Evolutionary conservation across 2,888 invertebrate species (phyloP).

Genomic region (Limnephilus auricula): DNA sequence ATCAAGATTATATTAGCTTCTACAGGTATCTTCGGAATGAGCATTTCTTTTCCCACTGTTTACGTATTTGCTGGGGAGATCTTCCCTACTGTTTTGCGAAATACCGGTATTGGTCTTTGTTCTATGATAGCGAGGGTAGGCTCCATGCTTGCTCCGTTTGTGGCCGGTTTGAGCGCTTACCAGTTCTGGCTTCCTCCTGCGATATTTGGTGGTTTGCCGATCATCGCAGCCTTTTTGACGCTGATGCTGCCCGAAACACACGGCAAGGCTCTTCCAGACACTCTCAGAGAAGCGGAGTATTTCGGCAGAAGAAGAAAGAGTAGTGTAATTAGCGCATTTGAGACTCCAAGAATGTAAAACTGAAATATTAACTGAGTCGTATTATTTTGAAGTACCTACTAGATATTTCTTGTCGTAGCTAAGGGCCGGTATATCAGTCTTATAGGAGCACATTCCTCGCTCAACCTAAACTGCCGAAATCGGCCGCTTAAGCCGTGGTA

Average conservation of each 20-base stretch:
- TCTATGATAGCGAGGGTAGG: conserved; percentile 87
- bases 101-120: conserved; percentile 85
- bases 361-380: not conserved
- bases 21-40: conserved; percentile 83
- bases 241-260: conserved; percentile 77
- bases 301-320: conserved; percentile 54
- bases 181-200: conserved; percentile 78
- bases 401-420: not conserved
- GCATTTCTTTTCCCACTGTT: conserved; percentile 84
- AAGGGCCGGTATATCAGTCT: no score
- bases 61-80: conserved; percentile 87
- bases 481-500: no score
- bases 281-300: conserved; percentile 54
- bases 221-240: conserved; percentile 78
- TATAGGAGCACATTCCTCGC: no score
- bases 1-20: conserved; percentile 77
- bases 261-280: conserved; percentile 59
- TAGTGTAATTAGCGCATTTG: conserved; percentile 53
- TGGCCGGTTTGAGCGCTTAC: conserved; percentile 76
- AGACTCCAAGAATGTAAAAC: conserved; percentile 59
- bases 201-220: conserved; percentile 79
- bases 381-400: conserved; percentile 8
- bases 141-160: conserved; percentile 84
- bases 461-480: no score
- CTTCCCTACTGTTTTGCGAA: conserved; percentile 87